phyloP scores from a whole-genome alignment of 35 echinoderm and acorn worm genomes.

The Heliocidaris tuberculata region DNA sequence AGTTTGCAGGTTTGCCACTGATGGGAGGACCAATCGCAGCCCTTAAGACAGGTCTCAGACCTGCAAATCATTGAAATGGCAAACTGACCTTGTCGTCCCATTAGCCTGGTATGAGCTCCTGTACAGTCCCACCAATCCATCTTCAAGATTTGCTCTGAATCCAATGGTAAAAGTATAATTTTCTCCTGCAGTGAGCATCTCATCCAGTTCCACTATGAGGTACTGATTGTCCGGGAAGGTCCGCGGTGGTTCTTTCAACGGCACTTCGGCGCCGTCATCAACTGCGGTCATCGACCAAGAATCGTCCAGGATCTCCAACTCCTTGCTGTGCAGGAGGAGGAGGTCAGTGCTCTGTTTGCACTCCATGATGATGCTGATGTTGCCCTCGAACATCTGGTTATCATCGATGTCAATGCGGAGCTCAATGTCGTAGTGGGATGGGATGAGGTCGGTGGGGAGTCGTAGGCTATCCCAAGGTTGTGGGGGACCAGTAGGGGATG shows the following conservation, averaged over 20 bases:
- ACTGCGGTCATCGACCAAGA: not conserved
- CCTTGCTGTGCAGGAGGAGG: conserved; percentile 86
- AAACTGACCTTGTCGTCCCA: not conserved
- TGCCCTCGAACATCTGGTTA: conserved; percentile 58
- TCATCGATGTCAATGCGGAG: conserved; percentile 71
- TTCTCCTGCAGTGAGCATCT: conserved; percentile 27
- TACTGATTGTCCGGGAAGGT: conserved; percentile 63
- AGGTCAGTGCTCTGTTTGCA: conserved; percentile 57
- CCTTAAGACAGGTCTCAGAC: no score
- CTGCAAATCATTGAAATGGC: no score
- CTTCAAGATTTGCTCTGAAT: conserved; percentile 58
- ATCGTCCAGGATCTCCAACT: conserved; percentile 49
- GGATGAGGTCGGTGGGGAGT: conserved; percentile 71
- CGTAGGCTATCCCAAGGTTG: conserved; percentile 73
- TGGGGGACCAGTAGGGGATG: not conserved
- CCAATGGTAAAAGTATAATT: conserved; percentile 55
- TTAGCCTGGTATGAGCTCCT: conserved; percentile 62
- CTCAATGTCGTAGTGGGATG: conserved; percentile 75
- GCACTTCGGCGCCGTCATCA: not conserved
- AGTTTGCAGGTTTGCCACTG: no score
- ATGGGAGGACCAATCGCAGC: no score
- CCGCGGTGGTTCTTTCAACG: conserved; percentile 28
- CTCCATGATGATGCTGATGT: conserved; percentile 51
- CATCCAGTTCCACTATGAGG: conserved; percentile 61
- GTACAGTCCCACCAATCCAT: conserved; percentile 65